Evolutionary conservation across 2,113 vertebrate genomes (phyloP), one percentile per base, ranked within the genome.

Genomic region (Raja brachyura): DNA sequence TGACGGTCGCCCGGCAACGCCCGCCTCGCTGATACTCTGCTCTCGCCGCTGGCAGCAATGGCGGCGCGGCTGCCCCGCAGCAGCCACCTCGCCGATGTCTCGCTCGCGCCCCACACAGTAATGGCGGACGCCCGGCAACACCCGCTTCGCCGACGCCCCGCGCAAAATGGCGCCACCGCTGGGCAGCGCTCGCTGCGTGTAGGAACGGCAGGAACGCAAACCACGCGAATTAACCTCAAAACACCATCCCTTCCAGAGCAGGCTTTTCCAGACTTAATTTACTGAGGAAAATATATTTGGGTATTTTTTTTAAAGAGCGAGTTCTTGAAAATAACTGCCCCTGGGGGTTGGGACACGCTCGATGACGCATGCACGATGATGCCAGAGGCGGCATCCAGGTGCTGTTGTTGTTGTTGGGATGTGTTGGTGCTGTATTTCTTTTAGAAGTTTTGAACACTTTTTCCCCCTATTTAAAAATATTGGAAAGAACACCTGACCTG

Each of bases 1-100:
- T 96, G 95, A 95, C 95, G 93, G 93, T 93, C 5, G 14, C 1
- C 90, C 28, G 9, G 66, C 88, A 73, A 68, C 88, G 39, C 31
- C 66, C 66, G 31, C 18, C 88, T 33, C 88, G 33, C 88, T 22
- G 31, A 25, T 18, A 73, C 63, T 66, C 88, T 66, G 39, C 88
- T 70, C 88, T 48, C 0, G 39, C 39, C 39, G 39, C 39, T 48
- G 3, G 3, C 39, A 48, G 39, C 39, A 48, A 48, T 48, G 39
- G 39, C 39, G 39, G 39, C 39, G 39, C 39, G 39, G 39, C 39
- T 48, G 39, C 39, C 39, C 39, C 39, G 39, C 39, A 48, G 3
- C 39, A 48, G 39, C 39, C 39, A 48, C 0, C 39, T 48, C 39
- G 39, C 39, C 3, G 39, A 48, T 48, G 39, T 48, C 39, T 48